Base-by-base conservation (phyloP, 2,888 invertebrate species). In the Andrena flavipes region DNA sequence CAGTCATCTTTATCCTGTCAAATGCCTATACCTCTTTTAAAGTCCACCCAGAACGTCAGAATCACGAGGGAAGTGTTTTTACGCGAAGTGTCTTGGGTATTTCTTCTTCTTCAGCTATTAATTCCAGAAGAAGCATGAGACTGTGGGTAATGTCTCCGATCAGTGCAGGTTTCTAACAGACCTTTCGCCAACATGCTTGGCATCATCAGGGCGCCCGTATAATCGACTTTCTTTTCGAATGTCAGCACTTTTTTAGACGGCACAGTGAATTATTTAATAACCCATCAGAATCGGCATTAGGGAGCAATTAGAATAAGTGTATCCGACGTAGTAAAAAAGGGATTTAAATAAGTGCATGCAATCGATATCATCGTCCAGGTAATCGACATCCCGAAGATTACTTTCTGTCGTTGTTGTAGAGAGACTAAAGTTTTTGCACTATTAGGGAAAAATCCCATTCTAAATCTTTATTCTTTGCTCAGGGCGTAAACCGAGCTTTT, bases 131-230 rank as follows among this genome's bases (percentile, higher is more conserved):
- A 48, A 68, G 54, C 13, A 6, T 20, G 35, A 26, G 26, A 54
- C 62, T 62, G 49, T 33, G 5, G 48, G 7, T 63, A 76, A 63
- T 29, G 48, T 30, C 33, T 33, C 5, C 7, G 48, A 54, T 48
- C 26, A 76, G 33, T 26, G 26, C 26, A 63, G 16, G 54, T 76
- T 76, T 77, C 20, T 42, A 62, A 62, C 26, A 42, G 33, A 54
- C 65, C 51, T 29, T 75, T 48, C 60, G 7, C 42, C 67, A 67
- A 76, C 77, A 63, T 62, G 33, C 62, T 68, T 68, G 20, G 30
- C 8, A 33, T 76, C 54, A 78, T 78, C 54, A 33, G 76, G 68
- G 76, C 16, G 20, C 76, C 63, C 78, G 68, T 76, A 68, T 30
- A 60, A 63, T 67, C 76, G 74, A 62, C 77, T 75, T 75, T 33